Evolutionary conservation across 1,140 invertebrate species (phyloP).

Genomic region (Drosophila orena): DNA sequence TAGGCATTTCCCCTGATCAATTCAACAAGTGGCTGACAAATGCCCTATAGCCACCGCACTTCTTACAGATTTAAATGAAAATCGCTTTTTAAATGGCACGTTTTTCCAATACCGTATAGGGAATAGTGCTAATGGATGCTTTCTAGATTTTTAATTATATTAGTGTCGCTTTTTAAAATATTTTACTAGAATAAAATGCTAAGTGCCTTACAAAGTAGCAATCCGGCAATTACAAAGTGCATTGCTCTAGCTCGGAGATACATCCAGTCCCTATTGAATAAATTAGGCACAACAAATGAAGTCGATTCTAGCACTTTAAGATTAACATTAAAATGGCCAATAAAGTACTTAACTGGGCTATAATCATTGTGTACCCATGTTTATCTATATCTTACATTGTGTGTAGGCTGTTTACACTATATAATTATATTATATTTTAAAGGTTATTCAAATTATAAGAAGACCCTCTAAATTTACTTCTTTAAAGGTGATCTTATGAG

Average conservation of each 20-base stretch:
- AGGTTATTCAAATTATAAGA: too few species aligned
- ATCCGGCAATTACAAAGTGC: neutral
- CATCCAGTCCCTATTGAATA: neutral
- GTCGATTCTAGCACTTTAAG: neutral
- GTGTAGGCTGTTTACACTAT: too few species aligned
- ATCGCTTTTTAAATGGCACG: neutral
- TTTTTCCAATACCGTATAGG: neutral
- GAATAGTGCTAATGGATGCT: neutral
- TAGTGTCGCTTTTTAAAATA: neutral
- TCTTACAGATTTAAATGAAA: neutral
- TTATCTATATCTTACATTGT: too few species aligned
- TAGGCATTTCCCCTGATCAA: constrained; percentile 16
- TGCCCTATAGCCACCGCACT: neutral
- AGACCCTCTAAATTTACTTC: too few species aligned
- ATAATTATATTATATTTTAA: too few species aligned
- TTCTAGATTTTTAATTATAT: neutral
- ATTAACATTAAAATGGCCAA: neutral
- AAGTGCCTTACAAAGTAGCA: neutral
- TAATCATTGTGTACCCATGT: too few species aligned
- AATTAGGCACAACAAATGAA: neutral
- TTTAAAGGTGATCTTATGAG: too few species aligned
- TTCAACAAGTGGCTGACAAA: neutral
- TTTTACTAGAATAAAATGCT: neutral
- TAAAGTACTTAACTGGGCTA: neutral
- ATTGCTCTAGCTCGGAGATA: neutral